Conservation (phyloP, 2,113 vertebrate genomes). For the Varanus komodoensis region DNA sequence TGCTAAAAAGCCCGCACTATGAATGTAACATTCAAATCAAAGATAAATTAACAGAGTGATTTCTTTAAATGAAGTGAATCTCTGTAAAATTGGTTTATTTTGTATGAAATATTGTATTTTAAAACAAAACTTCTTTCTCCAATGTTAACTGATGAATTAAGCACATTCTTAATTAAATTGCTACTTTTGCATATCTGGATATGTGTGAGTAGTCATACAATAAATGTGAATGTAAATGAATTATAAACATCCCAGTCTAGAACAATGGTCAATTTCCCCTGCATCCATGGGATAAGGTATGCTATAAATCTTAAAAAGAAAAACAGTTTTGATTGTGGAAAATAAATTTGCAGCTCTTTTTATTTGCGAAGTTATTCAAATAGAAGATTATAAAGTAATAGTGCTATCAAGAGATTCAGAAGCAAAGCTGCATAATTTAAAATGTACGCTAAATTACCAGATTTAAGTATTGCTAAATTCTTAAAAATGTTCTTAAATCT, state of each 20-base stretch:
- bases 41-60: slow-evolving; percentile 28
- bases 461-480: not conserved
- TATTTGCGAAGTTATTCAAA: not conserved
- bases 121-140: not conserved
- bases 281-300: not conserved
- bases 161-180: not conserved
- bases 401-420: not conserved
- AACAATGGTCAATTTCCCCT: not conserved
- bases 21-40: slow-evolving; percentile 47
- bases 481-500: not conserved
- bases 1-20: slow-evolving; percentile 36
- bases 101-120: slow-evolving; percentile 6
- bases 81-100: slow-evolving; percentile 3
- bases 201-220: not conserved
- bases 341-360: not conserved
- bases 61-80: not conserved
- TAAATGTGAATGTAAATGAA: not conserved
- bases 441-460: not conserved
- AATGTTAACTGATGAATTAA: not conserved
- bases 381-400: not conserved
- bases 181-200: not conserved
- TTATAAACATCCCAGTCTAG: not conserved
- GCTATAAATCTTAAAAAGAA: slow-evolving; percentile 18
- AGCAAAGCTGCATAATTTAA: not conserved
- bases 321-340: not conserved